phyloP scores from a whole-genome alignment of 2,113 vertebrate genomes.

The Cyprinus carpio region DNA sequence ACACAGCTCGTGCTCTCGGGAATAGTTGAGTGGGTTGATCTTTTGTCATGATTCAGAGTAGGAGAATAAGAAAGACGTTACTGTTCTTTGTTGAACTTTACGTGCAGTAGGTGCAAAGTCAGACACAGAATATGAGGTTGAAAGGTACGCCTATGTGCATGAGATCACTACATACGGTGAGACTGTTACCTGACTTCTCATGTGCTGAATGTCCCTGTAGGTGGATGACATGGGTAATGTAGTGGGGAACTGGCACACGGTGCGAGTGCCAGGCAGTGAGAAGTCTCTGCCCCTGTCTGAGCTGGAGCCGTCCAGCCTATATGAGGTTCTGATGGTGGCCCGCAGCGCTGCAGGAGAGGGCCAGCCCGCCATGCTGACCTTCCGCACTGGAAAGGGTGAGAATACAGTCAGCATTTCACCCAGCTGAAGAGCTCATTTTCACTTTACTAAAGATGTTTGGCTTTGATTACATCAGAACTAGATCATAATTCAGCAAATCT shows the following conservation, averaged over 20 bases:
- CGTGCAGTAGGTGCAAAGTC: background rate
- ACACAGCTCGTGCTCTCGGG: constrained; percentile 58
- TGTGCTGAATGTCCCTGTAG: constrained; percentile 66
- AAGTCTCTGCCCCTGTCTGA: constrained; percentile 87
- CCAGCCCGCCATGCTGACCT: constrained; percentile 96
- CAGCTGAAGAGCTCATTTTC: background rate
- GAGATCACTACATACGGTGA: background rate
- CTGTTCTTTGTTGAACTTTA: constrained; percentile 44
- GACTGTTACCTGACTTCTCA: background rate
- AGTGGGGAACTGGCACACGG: constrained; percentile 85
- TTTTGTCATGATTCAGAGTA: constrained; percentile 42
- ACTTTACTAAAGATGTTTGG: background rate
- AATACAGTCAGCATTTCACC: background rate
- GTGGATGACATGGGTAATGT: constrained; percentile 80
- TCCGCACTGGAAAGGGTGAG: constrained; percentile 94
- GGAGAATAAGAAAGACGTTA: constrained; percentile 3
- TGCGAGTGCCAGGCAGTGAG: constrained; percentile 93
- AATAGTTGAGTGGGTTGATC: constrained; percentile 46
- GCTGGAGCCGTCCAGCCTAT: constrained; percentile 91
- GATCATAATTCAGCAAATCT: background rate
- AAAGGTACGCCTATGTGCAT: background rate
- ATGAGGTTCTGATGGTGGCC: constrained; percentile 97
- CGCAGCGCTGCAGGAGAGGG: constrained; percentile 87
- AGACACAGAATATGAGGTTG: background rate
- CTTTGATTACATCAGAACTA: background rate